Evolutionary conservation across 2,888 invertebrate species (phyloP).

Genomic region (Margaritifera margaritifera): DNA sequence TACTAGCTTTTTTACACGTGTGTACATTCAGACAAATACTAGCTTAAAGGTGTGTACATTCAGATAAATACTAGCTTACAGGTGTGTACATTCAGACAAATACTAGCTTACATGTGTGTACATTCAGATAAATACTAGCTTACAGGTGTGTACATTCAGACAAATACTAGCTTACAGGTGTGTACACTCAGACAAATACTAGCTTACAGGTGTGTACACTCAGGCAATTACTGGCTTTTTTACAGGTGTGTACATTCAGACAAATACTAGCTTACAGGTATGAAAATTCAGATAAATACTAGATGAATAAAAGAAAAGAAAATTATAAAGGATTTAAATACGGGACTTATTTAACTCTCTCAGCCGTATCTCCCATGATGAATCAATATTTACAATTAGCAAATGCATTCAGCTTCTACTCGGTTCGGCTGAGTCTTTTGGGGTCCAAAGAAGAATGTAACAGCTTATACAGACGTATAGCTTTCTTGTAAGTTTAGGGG

Average conservation of each 20-base stretch:
- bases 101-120: slow-evolving; percentile 78
- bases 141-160: slow-evolving; percentile 72
- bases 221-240: slow-evolving; percentile 44
- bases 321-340: too few relatives aligned
- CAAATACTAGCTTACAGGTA: slow-evolving; percentile 78
- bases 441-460: too few relatives aligned
- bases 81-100: slow-evolving; percentile 34
- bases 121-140: slow-evolving; percentile 75
- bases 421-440: too few relatives aligned
- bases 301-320: not conserved
- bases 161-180: slow-evolving; percentile 78
- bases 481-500: too few relatives aligned
- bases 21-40: not conserved
- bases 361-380: not conserved
- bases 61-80: slow-evolving; percentile 78
- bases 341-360: not conserved
- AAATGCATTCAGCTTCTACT: too few relatives aligned
- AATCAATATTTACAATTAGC: not conserved
- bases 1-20: slow-evolving; percentile 77
- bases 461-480: too few relatives aligned
- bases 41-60: slow-evolving; percentile 77
- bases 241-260: slow-evolving; percentile 72
- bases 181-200: not conserved
- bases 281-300: not conserved
- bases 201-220: slow-evolving; percentile 77